Conservation (phyloP, 2,113 vertebrate species). For the Pyxicephalus adspersus region DNA sequence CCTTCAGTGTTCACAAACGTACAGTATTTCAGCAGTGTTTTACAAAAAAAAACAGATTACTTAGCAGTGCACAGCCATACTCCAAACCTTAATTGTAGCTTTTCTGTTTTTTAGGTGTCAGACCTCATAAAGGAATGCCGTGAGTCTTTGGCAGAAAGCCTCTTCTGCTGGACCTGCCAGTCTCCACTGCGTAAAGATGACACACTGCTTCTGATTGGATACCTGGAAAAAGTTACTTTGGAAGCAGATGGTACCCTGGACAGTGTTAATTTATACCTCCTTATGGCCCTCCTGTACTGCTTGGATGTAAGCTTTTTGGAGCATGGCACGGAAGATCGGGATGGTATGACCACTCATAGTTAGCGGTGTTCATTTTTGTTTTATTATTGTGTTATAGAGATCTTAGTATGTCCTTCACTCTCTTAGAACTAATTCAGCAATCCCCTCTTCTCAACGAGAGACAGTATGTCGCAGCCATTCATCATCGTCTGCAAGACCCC, state of each 20-base stretch:
- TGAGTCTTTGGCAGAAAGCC: constrained; percentile 89
- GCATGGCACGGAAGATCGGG: constrained; percentile 88
- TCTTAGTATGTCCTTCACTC: neutral
- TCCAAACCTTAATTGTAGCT: neutral
- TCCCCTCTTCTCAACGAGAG: constrained; percentile 87
- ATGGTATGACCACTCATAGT: constrained; percentile 74
- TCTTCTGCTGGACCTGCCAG: constrained; percentile 97
- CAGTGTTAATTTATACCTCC: constrained; percentile 85
- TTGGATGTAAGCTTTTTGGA: constrained; percentile 94
- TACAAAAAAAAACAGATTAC: too few species aligned
- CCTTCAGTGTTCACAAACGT: too few species aligned
- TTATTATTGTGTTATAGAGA: neutral
- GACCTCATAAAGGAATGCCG: constrained; percentile 93
- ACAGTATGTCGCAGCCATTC: constrained; percentile 89
- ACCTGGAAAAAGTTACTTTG: constrained; percentile 87
- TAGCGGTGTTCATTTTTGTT: neutral
- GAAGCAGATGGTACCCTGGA: constrained; percentile 92
- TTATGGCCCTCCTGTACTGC: constrained; percentile 95
- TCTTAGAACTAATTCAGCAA: constrained; percentile 85
- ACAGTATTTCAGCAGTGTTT: too few species aligned
- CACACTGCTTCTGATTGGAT: constrained; percentile 88
- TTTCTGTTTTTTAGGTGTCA: constrained; percentile 76
- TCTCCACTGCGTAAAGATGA: constrained; percentile 91
- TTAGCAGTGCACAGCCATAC: too few species aligned
- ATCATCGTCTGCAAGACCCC: constrained; percentile 86